Conservation (phyloP, 2,888 invertebrate genomes). For the Unio pictorum region DNA sequence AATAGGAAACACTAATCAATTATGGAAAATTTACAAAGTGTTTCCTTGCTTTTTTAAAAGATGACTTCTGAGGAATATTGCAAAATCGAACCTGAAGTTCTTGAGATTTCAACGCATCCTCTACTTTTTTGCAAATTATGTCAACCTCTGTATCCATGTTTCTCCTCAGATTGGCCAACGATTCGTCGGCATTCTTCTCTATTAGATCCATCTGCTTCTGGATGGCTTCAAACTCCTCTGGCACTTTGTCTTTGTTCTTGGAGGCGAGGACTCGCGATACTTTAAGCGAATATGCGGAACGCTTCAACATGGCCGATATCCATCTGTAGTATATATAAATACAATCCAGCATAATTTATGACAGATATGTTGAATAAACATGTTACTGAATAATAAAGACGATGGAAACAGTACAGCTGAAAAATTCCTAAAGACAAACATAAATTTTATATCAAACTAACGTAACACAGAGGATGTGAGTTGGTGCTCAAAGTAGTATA, state of each 20-base stretch:
- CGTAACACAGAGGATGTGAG: too few species aligned
- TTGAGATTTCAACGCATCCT: slow-evolving; percentile 20
- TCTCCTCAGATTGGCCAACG: slow-evolving; percentile 29
- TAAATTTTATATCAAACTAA: too few species aligned
- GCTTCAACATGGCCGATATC: slow-evolving; percentile 48
- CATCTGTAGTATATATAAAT: slow-evolving; percentile 33
- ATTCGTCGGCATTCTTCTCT: slow-evolving; percentile 36
- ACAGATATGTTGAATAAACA: too few species aligned
- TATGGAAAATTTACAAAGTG: too few species aligned
- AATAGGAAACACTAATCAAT: too few species aligned
- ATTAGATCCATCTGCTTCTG: slow-evolving; percentile 34
- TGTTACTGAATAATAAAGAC: too few species aligned
- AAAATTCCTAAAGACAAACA: too few species aligned
- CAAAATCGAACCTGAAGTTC: neutral
- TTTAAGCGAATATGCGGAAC: slow-evolving; percentile 50
- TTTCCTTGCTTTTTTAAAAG: too few species aligned
- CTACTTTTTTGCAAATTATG: slow-evolving; percentile 9
- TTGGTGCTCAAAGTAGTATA: too few species aligned
- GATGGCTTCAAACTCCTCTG: slow-evolving; percentile 24
- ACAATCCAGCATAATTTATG: neutral
- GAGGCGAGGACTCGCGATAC: slow-evolving; percentile 50
- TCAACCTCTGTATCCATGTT: slow-evolving; percentile 27
- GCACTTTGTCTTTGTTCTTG: slow-evolving; percentile 44
- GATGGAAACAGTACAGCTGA: too few species aligned
- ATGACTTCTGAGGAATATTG: too few species aligned